Evolutionary conservation across 2,797 vertebrate species (phyloP).

Genomic region (Neomorphus geoffroyi): DNA sequence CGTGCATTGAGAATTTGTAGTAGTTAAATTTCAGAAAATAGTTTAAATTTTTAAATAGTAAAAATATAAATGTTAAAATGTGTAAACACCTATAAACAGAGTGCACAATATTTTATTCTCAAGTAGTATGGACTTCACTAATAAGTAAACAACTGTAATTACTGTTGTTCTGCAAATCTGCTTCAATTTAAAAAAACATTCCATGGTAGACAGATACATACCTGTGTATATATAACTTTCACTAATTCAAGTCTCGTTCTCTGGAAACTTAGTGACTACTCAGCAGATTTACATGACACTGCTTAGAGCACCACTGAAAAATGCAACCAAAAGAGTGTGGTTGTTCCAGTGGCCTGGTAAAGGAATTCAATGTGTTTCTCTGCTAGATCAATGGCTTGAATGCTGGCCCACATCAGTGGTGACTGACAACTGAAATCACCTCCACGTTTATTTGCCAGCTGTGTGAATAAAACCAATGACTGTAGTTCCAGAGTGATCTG

Average conservation of each 20-base stretch:
- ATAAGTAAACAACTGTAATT: background rate
- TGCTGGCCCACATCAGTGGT: background rate
- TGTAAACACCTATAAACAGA: background rate
- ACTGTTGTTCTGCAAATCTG: background rate
- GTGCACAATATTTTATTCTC: background rate
- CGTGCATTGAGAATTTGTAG: background rate
- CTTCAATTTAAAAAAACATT: background rate
- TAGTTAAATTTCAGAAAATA: background rate
- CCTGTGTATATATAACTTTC: background rate
- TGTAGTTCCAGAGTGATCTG: background rate
- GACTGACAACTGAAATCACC: background rate
- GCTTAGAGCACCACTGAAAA: background rate
- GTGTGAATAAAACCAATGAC: background rate
- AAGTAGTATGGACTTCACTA: background rate
- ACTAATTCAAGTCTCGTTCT: background rate
- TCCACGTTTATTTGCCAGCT: background rate
- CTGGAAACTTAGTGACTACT: background rate
- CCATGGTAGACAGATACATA: background rate
- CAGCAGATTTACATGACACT: background rate
- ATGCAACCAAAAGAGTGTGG: background rate
- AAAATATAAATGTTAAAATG: background rate
- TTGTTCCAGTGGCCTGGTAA: background rate
- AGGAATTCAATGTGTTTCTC: background rate
- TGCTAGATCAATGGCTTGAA: background rate
- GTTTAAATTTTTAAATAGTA: background rate